Evolutionary conservation across 2,888 invertebrate genomes (phyloP), one percentile per base, ranked within the genome.

Genomic region (Drosophila ezoana): DNA sequence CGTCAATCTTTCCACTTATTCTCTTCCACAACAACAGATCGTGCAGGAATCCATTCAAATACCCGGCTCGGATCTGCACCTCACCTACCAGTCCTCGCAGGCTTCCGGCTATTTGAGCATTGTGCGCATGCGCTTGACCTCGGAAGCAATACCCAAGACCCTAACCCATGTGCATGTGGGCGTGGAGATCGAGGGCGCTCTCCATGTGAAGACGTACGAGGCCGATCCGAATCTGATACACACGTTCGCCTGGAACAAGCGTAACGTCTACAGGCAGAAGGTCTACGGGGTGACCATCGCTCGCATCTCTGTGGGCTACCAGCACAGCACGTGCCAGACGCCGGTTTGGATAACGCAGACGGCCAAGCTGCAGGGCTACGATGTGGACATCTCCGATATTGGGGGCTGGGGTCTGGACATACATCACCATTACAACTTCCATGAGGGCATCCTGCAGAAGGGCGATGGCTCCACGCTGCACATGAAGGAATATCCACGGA

Each of bases 321-420:
- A 98, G 92, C 98, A 99, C 91, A 95, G 95, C 13, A 95, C 95
- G 9, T 99, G 99, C 92, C 93, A 94, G 41, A 94, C 96, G 65
- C 95, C 98, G 13, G 96, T 99, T 38, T 99, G 99, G 99, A 97
- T 98, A 84, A 97, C 97, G 3, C 97, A 98, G 92, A 98, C 98
- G 0, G 97, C 98, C 2, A 97, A 97, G 38, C 93, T 99, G 83
- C 97, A 98, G 92, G 99, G 99, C 20, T 98, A 98, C 92, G 98
- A 98, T 92, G 97, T 99, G 52, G 97, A 97, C 89, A 98, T 98
- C 75, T 98, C 99, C 0, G 98, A 98, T 91, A 97, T 99, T 58
- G 99, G 99, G 1, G 98, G 98, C 48, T 99, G 99, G 99, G 98
- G 99, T 53, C 93, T 99, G 58, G 97, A 99, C 91, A 97, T 99